phyloP scores from a whole-genome alignment of 2,113 vertebrate species.

The rat (Rattus norvegicus) region DNA sequence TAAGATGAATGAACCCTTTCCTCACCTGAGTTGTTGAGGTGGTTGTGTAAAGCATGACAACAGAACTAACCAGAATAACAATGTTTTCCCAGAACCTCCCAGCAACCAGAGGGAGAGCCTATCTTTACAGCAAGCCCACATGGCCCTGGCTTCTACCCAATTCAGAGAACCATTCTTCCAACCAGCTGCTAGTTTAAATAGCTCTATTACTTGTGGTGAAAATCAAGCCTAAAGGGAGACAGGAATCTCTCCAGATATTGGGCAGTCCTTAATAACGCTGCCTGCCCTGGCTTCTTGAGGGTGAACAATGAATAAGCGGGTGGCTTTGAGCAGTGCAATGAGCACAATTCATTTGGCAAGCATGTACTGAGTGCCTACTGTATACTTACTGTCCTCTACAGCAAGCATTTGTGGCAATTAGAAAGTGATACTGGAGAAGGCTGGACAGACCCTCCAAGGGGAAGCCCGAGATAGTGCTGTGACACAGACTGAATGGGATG shows the following conservation, averaged over 20 bases:
- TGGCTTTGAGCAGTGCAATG: not conserved
- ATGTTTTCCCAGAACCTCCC: not conserved
- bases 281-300: not conserved
- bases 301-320: not conserved
- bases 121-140: fast-evolving
- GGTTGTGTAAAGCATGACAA: too few species aligned
- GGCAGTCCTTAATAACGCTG: not conserved
- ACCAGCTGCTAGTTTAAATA: not conserved
- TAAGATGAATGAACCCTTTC: not conserved
- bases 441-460: fast-evolving
- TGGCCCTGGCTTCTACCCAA: too few species aligned
- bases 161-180: not conserved
- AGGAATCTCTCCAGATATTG: not conserved
- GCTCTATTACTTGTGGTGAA: not conserved
- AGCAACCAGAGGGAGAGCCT: not conserved
- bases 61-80: not conserved
- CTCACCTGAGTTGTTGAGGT: not conserved
- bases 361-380: not conserved
- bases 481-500: fast-evolving
- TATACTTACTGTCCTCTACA: fast-evolving
- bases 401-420: not conserved
- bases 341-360: not conserved
- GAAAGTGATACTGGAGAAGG: fast-evolving
- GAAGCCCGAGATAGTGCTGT: fast-evolving
- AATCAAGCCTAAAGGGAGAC: not conserved